A percentile compares a stretch with the other conserved stretches of the same genome.
phyloP scores from a whole-genome alignment of 2,888 invertebrate species.

The Epiperipatus broadwayi region DNA sequence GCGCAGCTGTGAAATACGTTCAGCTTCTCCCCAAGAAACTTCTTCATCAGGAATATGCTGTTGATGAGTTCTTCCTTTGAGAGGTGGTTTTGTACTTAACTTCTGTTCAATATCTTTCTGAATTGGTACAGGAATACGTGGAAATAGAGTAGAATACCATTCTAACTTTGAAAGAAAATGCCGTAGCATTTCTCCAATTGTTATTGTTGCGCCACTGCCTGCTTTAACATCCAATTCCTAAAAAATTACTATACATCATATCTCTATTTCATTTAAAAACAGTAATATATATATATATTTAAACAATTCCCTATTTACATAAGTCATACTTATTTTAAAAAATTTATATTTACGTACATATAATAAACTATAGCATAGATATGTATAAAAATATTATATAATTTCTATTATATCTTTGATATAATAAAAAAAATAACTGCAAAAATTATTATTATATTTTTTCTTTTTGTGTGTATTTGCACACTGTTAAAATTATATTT shows the following conservation, averaged over 20 bases:
- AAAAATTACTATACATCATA: no score
- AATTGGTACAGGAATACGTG: constrained; percentile 93
- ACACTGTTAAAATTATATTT: no score
- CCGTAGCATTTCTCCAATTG: constrained; percentile 73
- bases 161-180: constrained; percentile 88
- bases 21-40: constrained; percentile 17
- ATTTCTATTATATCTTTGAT: no score
- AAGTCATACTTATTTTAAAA: constrained; percentile 22
- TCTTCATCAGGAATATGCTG: constrained; percentile 17
- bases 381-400: no score
- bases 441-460: no score
- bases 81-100: constrained; percentile 17
- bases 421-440: no score
- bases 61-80: constrained; percentile 10
- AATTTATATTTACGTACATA: background rate
- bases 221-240: constrained; percentile 90
- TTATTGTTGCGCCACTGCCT: constrained; percentile 80
- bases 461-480: no score
- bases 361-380: constrained; percentile 8
- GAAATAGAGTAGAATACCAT: constrained; percentile 97
- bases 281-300: constrained; percentile 9
- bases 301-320: no score
- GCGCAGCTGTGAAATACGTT: constrained; percentile 14
- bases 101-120: constrained; percentile 67
- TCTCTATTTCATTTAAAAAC: no score